These are phyloP conservation scores for Kuschelorhynchus macadamiae DNA, from an alignment of 2,888 invertebrate species.

Conservation along the genomic window DNA sequence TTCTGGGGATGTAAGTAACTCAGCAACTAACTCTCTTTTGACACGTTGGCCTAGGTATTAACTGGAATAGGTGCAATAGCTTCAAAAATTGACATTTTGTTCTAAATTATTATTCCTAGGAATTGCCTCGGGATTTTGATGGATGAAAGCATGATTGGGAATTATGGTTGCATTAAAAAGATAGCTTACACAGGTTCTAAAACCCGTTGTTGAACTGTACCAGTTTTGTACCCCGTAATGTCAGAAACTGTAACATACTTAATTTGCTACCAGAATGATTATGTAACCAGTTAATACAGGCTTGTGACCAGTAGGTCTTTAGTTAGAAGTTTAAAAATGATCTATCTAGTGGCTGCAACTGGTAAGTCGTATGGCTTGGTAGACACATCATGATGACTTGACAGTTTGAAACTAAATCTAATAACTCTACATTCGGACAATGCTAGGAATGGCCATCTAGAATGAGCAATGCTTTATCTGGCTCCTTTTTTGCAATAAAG, in stretches of 20 bases:
- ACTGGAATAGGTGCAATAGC: no score
- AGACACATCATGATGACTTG: conserved; percentile 55
- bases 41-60: no score
- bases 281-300: conserved; percentile 14
- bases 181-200: conserved; percentile 29
- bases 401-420: conserved; percentile 54
- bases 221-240: conserved; percentile 30
- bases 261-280: conserved; percentile 22
- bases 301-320: conserved; percentile 6
- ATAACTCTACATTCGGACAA: conserved; percentile 37
- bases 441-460: conserved; percentile 59
- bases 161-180: conserved; percentile 16
- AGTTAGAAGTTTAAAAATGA: conserved; percentile 8
- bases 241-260: conserved; percentile 9
- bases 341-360: conserved; percentile 52
- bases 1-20: no score
- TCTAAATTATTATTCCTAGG: not conserved
- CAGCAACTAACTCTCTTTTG: no score
- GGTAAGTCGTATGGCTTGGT: conserved; percentile 49
- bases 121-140: not conserved
- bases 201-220: conserved; percentile 34
- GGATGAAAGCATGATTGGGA: conserved; percentile 9
- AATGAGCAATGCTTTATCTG: conserved; percentile 54
- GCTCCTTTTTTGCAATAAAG: conserved; percentile 54
- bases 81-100: no score